Percentiles rank a stretch among this genome's conserved stretches.
Evolutionary conservation across 1,140 invertebrate species (phyloP).

Genomic region (Rhizoglyphus robini): DNA sequence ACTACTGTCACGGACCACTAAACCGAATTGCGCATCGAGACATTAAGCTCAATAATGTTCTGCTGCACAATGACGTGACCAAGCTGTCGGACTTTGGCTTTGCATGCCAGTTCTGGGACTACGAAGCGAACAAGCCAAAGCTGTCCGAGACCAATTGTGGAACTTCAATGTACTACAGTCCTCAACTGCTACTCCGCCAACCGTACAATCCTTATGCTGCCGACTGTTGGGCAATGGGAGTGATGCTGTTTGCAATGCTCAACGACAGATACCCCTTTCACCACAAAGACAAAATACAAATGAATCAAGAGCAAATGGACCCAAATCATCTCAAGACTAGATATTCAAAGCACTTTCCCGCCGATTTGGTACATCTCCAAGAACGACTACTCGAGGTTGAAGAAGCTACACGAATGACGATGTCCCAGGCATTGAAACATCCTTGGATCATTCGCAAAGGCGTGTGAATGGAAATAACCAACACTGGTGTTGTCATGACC

Average conservation of each 20-base stretch:
- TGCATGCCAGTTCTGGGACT: background rate
- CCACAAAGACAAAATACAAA: constrained; percentile 35
- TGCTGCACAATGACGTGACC: background rate
- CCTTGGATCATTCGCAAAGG: too few relatives aligned
- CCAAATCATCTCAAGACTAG: background rate
- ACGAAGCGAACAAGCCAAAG: background rate
- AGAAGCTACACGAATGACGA: constrained; percentile 50
- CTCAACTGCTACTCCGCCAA: background rate
- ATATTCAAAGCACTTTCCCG: background rate
- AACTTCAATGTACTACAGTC: constrained; percentile 7
- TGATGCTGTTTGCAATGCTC: constrained; percentile 59
- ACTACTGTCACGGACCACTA: constrained; percentile 13
- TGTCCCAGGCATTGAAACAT: constrained; percentile 37
- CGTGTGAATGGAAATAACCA: too few relatives aligned
- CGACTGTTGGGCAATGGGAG: too few relatives aligned
- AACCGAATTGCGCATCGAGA: constrained; percentile 19
- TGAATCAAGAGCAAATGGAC: constrained; percentile 33
- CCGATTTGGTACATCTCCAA: constrained; percentile 45
- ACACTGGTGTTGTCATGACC: too few relatives aligned
- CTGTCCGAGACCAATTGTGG: constrained; percentile 16
- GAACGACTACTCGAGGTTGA: constrained; percentile 62
- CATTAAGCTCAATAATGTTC: constrained; percentile 20
- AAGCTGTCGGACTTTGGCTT: constrained; percentile 22
- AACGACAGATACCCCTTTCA: constrained; percentile 23
- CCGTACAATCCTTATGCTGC: constrained; percentile 35